Evolutionary conservation across 2,113 vertebrate genomes (phyloP).

Genomic region (Trichomycterus rosablanca): DNA sequence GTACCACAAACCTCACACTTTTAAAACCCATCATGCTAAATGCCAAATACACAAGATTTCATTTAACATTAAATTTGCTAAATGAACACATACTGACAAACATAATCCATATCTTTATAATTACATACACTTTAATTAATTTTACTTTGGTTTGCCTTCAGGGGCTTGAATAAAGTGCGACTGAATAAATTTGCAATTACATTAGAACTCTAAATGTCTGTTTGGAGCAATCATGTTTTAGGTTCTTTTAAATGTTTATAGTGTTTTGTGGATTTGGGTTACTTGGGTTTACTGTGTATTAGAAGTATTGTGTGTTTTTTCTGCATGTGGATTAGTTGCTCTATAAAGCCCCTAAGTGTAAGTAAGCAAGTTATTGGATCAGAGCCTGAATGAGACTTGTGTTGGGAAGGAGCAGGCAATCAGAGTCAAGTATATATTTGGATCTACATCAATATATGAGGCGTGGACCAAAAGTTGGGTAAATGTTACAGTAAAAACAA

Average conservation of each 20-base stretch:
- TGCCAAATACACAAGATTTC: constrained; percentile 21
- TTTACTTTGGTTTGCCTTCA: constrained; percentile 12
- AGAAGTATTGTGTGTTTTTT: no score
- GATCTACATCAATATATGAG: no score
- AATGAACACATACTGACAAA: constrained; percentile 21
- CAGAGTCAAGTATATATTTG: no score
- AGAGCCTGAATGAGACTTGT: no score
- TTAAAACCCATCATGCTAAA: constrained; percentile 8
- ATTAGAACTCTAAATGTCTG: constrained; percentile 8
- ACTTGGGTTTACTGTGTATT: no score
- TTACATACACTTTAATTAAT: constrained; percentile 32
- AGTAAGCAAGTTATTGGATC: no score
- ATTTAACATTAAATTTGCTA: constrained; percentile 23
- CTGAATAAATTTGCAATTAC: constrained; percentile 40
- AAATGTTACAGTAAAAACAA: no score
- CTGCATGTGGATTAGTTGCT: no score
- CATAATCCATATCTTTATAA: constrained; percentile 21
- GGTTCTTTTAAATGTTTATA: constrained; percentile 19
- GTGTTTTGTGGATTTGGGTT: no score
- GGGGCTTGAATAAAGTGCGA: constrained; percentile 21
- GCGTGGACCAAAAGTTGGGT: no score
- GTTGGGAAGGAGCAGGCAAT: no score
- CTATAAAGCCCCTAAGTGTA: no score
- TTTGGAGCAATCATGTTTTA: constrained; percentile 18
- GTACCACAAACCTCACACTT: constrained; percentile 16